Evolutionary conservation across 2,113 vertebrate genomes (phyloP).

Genomic region (Xiphias gladius): DNA sequence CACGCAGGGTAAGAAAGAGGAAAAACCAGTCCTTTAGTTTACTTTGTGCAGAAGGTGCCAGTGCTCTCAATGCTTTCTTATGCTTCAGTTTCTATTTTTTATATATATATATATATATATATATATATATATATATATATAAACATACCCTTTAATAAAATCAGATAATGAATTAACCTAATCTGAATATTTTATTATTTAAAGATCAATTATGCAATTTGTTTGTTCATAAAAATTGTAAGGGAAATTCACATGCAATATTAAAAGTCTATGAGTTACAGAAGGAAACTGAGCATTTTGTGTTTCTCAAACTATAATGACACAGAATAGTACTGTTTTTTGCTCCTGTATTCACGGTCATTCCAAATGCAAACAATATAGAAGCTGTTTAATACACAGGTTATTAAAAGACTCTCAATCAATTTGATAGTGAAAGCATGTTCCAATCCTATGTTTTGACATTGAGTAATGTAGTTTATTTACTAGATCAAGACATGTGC

Average conservation of each 20-base stretch:
- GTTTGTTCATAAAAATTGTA: background rate
- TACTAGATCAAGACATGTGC: background rate
- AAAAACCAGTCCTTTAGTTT: background rate
- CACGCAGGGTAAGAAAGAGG: background rate
- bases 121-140: too few species aligned
- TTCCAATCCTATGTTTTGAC: background rate
- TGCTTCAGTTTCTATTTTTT: constrained; percentile 6
- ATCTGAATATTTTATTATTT: background rate
- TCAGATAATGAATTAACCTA: background rate
- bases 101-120: too few species aligned
- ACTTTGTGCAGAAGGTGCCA: background rate
- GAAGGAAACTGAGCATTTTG: background rate
- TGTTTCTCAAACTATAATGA: background rate
- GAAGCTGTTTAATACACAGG: background rate
- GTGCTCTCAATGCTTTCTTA: constrained; percentile 23
- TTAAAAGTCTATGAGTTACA: background rate
- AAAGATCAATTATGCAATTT: background rate
- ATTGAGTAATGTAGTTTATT: background rate
- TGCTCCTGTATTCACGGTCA: background rate
- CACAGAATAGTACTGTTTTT: background rate
- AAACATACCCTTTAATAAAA: background rate
- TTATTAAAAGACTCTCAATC: background rate
- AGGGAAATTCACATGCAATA: background rate
- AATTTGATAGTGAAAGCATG: background rate
- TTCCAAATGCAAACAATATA: background rate